Conservation (phyloP, 1,140 invertebrate species). For the Drosophila yakuba region DNA sequence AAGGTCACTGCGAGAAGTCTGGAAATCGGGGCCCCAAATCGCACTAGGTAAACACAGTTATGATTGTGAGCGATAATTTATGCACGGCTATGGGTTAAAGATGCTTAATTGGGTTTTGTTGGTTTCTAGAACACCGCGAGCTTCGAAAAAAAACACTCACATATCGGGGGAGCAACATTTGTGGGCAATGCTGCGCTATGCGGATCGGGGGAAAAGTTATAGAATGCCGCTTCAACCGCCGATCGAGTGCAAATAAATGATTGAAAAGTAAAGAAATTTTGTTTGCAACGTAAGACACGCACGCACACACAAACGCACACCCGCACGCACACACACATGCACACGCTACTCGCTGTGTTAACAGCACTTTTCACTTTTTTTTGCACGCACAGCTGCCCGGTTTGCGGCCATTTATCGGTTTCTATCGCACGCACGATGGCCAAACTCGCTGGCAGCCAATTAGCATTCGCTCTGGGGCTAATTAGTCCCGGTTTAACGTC, state of each 20-base stretch:
- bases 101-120: constrained; percentile 27
- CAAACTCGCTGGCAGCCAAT: not conserved
- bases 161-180: constrained; percentile 74
- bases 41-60: constrained; percentile 68
- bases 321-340: constrained; percentile 33
- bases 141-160: constrained; percentile 48
- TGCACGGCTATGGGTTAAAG: constrained; percentile 39
- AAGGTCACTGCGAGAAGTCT: constrained; percentile 64
- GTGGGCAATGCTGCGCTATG: constrained; percentile 60
- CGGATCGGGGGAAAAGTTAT: constrained; percentile 34
- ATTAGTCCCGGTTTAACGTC: not conserved
- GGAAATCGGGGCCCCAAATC: constrained; percentile 15
- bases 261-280: constrained; percentile 67
- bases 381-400: constrained; percentile 17
- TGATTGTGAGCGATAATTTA: constrained; percentile 39
- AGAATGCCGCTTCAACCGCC: constrained; percentile 42
- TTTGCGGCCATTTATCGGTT: constrained; percentile 2
- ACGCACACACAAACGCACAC: constrained; percentile 39
- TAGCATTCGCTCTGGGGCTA: not conserved
- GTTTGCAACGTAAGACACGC: constrained; percentile 72
- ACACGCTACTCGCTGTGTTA: constrained; percentile 43
- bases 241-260: constrained; percentile 31
- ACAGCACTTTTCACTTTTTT: constrained; percentile 74
- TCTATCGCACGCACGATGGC: not conserved
- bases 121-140: not conserved